Conservation (phyloP, 2,113 vertebrate species). For the Saguinus imperator region DNA sequence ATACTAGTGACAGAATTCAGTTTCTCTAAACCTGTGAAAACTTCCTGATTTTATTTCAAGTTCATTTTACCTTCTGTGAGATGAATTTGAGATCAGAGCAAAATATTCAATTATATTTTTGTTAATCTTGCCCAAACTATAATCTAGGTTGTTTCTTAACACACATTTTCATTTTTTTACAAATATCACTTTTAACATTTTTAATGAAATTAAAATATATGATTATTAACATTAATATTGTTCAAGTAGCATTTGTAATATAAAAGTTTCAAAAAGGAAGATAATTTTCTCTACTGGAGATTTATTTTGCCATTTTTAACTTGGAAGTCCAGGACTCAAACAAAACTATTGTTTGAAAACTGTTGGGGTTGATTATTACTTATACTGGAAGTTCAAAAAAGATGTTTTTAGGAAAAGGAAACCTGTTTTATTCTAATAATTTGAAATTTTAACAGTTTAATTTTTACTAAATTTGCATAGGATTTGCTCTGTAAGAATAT, state of each 20-base stretch:
- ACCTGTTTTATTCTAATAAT: neutral
- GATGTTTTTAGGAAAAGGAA: neutral
- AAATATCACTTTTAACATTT: conserved; percentile 3
- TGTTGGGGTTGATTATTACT: neutral
- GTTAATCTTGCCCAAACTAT: neutral
- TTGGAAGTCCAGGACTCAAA: neutral
- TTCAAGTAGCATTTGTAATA: neutral
- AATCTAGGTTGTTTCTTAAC: neutral
- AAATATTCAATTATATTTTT: neutral
- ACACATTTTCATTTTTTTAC: neutral
- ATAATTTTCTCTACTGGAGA: neutral
- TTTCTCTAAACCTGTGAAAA: neutral
- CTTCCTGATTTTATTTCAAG: neutral
- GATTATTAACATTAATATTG: neutral
- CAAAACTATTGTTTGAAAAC: neutral
- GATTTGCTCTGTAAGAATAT: neutral
- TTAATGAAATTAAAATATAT: neutral
- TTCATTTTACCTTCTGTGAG: neutral
- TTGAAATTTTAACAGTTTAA: neutral
- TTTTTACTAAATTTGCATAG: neutral
- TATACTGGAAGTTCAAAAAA: neutral
- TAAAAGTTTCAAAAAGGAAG: neutral
- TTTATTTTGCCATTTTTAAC: conserved; percentile 24
- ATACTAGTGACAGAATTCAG: neutral
- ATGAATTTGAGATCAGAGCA: neutral